Conservation (phyloP, 2,113 vertebrate genomes). For the Tonatia bakeri region DNA sequence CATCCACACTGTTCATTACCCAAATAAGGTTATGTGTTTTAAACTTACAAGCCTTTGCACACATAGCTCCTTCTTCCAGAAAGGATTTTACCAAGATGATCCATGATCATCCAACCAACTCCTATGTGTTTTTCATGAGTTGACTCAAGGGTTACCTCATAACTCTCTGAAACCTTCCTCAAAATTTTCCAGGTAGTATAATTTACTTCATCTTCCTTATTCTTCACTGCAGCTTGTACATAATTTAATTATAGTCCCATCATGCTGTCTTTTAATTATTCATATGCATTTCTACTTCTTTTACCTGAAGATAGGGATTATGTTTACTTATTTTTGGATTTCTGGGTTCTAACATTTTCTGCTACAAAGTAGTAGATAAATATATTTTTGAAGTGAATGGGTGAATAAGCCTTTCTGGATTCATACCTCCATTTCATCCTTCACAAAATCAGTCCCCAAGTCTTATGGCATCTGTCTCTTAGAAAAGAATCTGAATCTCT, state of each 20-base stretch:
- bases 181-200: not conserved
- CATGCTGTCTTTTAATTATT: not conserved
- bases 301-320: not conserved
- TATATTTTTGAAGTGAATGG: not conserved
- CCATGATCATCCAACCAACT: not conserved
- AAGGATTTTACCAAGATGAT: not conserved
- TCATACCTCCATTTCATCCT: not conserved
- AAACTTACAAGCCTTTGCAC: not conserved
- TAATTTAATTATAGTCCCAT: slow-evolving; percentile 11
- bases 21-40: not conserved
- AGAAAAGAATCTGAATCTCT: not conserved
- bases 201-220: not conserved
- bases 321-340: slow-evolving; percentile 7
- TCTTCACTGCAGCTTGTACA: not conserved
- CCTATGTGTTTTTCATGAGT: not conserved
- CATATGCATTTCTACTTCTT: not conserved
- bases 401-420: not conserved
- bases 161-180: not conserved
- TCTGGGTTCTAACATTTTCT: not conserved
- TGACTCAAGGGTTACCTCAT: not conserved
- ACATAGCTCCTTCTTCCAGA: not conserved
- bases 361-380: not conserved
- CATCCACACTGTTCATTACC: not conserved
- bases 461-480: not conserved
- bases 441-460: not conserved